A percentile compares a stretch with the other conserved stretches of the same genome.
Evolutionary conservation across 2,888 invertebrate genomes (phyloP).

Genomic region (Zaprionus obscuricornis): DNA sequence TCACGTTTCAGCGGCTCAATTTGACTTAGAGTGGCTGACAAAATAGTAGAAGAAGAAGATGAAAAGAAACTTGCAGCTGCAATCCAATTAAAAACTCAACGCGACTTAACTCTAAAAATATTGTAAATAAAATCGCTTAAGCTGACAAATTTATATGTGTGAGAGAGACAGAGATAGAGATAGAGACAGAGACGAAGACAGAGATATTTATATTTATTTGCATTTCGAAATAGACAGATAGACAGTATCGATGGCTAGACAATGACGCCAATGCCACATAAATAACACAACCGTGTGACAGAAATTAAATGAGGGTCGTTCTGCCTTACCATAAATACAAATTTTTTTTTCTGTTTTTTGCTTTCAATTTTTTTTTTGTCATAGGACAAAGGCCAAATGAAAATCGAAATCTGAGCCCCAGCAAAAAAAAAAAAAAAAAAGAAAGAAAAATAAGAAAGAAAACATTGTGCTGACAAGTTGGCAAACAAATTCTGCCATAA

Average conservation of each 20-base stretch:
- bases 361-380: neutral
- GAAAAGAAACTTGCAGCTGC: constrained; percentile 38
- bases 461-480: constrained; percentile 59
- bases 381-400: neutral
- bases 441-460: constrained; percentile 30
- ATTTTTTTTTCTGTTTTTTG: constrained; percentile 11
- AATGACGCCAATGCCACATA: constrained; percentile 58
- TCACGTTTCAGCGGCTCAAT: constrained; percentile 72
- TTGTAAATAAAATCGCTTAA: constrained; percentile 37
- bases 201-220: constrained; percentile 73
- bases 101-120: neutral
- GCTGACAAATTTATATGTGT: constrained; percentile 62
- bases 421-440: constrained; percentile 9
- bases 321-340: constrained; percentile 49
- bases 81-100: constrained; percentile 65
- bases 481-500: constrained; percentile 66
- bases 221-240: constrained; percentile 28
- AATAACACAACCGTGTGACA: constrained; percentile 70
- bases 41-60: no score
- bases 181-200: no score
- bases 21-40: constrained; percentile 56
- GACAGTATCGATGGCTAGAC: constrained; percentile 62
- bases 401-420: constrained; percentile 39
- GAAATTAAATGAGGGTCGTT: constrained; percentile 73
- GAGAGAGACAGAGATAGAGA: no score